Base-by-base conservation (phyloP, 2,113 vertebrate species). In the Tretioscincus oriximinensis region DNA sequence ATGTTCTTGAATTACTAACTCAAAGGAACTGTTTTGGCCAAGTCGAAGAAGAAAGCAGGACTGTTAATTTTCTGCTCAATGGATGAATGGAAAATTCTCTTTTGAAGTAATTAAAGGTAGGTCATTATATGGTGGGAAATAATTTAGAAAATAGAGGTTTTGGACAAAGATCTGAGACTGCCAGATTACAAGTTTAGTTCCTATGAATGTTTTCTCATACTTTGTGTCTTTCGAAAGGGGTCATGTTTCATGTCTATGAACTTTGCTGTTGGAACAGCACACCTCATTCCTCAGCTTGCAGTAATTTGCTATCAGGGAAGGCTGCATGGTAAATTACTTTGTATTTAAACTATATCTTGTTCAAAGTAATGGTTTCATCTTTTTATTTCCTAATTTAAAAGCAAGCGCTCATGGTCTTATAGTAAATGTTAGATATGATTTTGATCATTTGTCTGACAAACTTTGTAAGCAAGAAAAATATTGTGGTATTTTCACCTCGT, bases 61-160 rank as follows among this genome's bases (percentile, higher is more conserved):
- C 84, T 73, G 76, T 45, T 35, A 11, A 26, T 84, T 51, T 90
- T 89, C 84, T 90, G 89, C 68, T 24, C 76, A 79, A 75, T 75
- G n/a, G 76, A 80, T 77, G 31, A 69, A 77, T 61, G 41, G 90
- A 90, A 68, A 61, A 3, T 81, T 83, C 86, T 4, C 79, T 87
- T 84, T 31, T 24, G 12, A 41, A 85, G 45, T 76, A 87, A 82
- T 74, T 86, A 89, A 58, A 96, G 95, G 95, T 95, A 96, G 91
- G 95, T 72, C 8, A 31, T 29, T 0, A 3, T 82, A 84, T 83
- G 63, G 6, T 76, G 1, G 77, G 47, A 86, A 84, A 78, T 92
- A 86, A 45, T 89, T 88, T 89, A 2, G 45, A 82, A 87, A 85
- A 41, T 1, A 0, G 24, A 77, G 24, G 18, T 73, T 60, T 80